A percentile compares a stretch with the other conserved stretches of the same genome.
phyloP scores from a whole-genome alignment of 1,140 invertebrate genomes.

The Microplitis mediator region DNA sequence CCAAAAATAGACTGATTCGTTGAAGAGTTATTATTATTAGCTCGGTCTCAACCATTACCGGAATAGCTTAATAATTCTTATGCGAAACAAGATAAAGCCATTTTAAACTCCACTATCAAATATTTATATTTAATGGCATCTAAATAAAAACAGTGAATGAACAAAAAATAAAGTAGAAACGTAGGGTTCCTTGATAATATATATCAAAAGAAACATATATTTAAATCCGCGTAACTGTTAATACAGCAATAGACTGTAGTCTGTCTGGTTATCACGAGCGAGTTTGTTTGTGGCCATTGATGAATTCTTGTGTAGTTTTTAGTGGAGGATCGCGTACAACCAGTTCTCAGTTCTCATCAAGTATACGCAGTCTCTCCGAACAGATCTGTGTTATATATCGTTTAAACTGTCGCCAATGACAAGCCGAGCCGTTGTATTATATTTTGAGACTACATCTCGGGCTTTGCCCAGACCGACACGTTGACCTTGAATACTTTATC shows the following conservation, averaged over 20 bases:
- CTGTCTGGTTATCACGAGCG: slow-evolving; percentile 35
- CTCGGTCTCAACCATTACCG: background rate
- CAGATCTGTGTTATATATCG: too few relatives aligned
- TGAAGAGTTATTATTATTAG: background rate
- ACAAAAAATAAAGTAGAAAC: too few relatives aligned
- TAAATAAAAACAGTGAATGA: too few relatives aligned
- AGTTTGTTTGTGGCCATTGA: slow-evolving; percentile 30
- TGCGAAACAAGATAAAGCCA: background rate
- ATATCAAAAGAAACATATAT: too few relatives aligned
- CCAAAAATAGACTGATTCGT: background rate
- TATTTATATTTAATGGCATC: background rate
- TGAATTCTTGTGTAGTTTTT: slow-evolving; percentile 32
- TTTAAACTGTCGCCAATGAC: background rate
- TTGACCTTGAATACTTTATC: slow-evolving; percentile 46
- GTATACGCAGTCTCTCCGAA: background rate
- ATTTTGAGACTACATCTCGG: slow-evolving; percentile 26
- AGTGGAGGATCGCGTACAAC: slow-evolving; percentile 33
- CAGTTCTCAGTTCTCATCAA: slow-evolving; percentile 32
- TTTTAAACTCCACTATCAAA: background rate
- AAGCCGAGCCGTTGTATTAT: slow-evolving; percentile 12
- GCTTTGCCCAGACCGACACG: slow-evolving; percentile 43
- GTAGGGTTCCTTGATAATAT: too few relatives aligned
- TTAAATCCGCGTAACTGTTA: background rate
- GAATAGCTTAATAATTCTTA: background rate
- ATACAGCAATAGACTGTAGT: slow-evolving; percentile 37